Evolutionary conservation across 2,113 vertebrate genomes (phyloP).

Genomic region (Larimichthys polyactis): DNA sequence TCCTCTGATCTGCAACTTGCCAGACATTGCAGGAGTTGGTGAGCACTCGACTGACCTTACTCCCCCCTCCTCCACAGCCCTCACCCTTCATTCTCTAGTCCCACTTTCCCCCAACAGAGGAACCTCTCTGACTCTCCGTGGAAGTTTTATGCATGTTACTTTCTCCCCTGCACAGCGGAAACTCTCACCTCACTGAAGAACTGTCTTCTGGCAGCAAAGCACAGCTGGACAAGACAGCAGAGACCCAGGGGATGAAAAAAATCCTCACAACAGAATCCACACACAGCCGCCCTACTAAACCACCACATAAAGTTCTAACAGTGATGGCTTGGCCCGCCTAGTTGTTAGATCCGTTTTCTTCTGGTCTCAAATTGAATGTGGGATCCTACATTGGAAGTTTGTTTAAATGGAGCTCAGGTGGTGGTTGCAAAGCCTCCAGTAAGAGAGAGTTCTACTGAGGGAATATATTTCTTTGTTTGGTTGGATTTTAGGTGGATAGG

Average conservation of each 20-base stretch:
- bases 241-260: slow-evolving; percentile 36
- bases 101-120: not conserved
- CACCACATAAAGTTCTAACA: slow-evolving; percentile 54
- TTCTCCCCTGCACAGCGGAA: slow-evolving; percentile 45
- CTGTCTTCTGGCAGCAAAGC: slow-evolving; percentile 43
- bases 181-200: slow-evolving; percentile 40
- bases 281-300: slow-evolving; percentile 48
- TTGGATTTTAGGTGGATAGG: slow-evolving; percentile 77
- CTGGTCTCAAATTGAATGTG: slow-evolving; percentile 60
- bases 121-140: slow-evolving; percentile 19
- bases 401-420: slow-evolving; percentile 68
- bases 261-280: slow-evolving; percentile 27
- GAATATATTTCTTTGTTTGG: slow-evolving; percentile 76
- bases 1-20: slow-evolving; percentile 63
- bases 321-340: slow-evolving; percentile 37
- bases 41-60: slow-evolving; percentile 31
- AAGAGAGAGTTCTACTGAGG: slow-evolving; percentile 59
- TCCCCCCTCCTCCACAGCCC: not conserved
- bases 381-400: slow-evolving; percentile 53
- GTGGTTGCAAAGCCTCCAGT: slow-evolving; percentile 69
- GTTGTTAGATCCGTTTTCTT: slow-evolving; percentile 60
- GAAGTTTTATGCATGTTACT: slow-evolving; percentile 40
- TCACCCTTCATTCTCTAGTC: slow-evolving; percentile 9
- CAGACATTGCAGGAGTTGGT: slow-evolving; percentile 14
- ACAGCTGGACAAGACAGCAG: slow-evolving; percentile 58